Conservation (phyloP, 2,113 vertebrate species). For the Oryzias celebensis region DNA sequence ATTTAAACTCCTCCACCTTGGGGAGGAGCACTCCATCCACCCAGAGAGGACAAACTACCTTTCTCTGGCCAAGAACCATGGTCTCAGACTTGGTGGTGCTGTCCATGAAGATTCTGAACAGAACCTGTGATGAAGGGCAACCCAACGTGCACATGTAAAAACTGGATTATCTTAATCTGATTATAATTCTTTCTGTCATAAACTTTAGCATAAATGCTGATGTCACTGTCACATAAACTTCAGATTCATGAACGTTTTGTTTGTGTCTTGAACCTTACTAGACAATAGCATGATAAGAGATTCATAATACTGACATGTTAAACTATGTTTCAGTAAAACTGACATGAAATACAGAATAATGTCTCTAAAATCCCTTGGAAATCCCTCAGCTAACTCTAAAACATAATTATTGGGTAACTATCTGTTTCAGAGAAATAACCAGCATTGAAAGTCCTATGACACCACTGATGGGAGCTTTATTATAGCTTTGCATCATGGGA, state of each 20-base stretch:
- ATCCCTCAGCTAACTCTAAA: conserved; percentile 27
- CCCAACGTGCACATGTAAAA: too few relatives aligned
- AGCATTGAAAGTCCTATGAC: conserved; percentile 49
- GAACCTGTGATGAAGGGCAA: too few relatives aligned
- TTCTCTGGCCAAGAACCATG: too few relatives aligned
- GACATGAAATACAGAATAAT: conserved; percentile 21
- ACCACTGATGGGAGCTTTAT: conserved; percentile 53
- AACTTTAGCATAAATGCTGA: too few relatives aligned
- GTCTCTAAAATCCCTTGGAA: conserved; percentile 27
- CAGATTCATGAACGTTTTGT: background rate
- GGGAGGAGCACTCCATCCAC: too few relatives aligned
- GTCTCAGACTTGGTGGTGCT: too few relatives aligned
- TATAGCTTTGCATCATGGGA: conserved; percentile 66
- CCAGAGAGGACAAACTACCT: too few relatives aligned
- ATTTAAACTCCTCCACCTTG: too few relatives aligned
- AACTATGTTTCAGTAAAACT: conserved; percentile 24
- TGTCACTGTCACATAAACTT: background rate
- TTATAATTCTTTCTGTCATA: too few relatives aligned
- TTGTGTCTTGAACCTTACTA: conserved; percentile 10
- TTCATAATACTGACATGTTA: conserved; percentile 17
- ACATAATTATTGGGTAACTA: conserved; percentile 34
- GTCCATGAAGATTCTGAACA: too few relatives aligned
- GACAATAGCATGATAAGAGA: conserved; percentile 4
- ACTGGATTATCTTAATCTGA: too few relatives aligned
- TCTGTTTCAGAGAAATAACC: conserved; percentile 41